phyloP scores from a whole-genome alignment of 2,888 invertebrate species.

The Dasysyrphus tricinctus region DNA sequence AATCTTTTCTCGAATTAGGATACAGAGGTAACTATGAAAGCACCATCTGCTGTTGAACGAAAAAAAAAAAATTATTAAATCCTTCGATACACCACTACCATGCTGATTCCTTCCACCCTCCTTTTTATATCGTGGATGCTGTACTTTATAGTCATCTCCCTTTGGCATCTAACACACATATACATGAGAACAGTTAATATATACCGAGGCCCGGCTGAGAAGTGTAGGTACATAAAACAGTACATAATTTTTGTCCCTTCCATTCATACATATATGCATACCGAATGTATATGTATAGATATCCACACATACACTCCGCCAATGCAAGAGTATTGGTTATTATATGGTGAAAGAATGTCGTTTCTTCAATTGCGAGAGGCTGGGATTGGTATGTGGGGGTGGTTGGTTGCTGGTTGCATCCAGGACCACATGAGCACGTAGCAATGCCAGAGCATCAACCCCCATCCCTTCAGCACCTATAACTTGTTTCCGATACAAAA shows the following conservation, averaged over 20 bases:
- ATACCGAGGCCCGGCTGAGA: constrained; percentile 12
- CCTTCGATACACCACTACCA: constrained; percentile 51
- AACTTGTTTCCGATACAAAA: constrained; percentile 49
- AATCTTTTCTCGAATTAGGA: constrained; percentile 67
- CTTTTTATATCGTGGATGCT: not conserved
- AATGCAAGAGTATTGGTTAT: constrained; percentile 17
- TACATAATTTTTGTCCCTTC: constrained; percentile 29
- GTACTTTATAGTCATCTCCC: constrained; percentile 52
- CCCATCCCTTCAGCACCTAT: not conserved
- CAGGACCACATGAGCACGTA: constrained; percentile 22
- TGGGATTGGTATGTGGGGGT: not conserved
- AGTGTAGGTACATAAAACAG: constrained; percentile 6
- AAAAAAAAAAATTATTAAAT: constrained; percentile 18
- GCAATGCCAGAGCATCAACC: constrained; percentile 6
- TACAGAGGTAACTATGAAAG: constrained; percentile 66
- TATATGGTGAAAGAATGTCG: constrained; percentile 56
- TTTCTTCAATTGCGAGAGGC: constrained; percentile 53
- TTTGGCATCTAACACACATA: constrained; percentile 35
- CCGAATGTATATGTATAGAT: not conserved
- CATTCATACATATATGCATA: not conserved
- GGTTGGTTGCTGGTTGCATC: constrained; percentile 24
- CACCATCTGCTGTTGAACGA: constrained; percentile 67
- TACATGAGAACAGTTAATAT: not conserved
- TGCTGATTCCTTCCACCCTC: not conserved
- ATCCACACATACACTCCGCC: not conserved